A percentile compares a stretch with the other conserved stretches of the same genome.
Conservation (phyloP, 1,140 invertebrate genomes). For the Platyscapa corneri region DNA sequence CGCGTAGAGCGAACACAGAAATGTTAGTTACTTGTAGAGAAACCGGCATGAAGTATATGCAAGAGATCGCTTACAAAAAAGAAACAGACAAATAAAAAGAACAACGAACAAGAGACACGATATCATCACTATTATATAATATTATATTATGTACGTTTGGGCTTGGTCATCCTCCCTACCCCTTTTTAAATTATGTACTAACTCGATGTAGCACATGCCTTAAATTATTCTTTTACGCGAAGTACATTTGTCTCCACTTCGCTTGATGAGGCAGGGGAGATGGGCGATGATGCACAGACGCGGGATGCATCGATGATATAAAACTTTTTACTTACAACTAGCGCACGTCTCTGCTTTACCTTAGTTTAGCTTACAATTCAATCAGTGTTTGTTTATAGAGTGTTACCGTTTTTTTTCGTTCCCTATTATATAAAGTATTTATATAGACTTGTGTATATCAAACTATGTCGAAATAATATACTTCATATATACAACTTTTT, state of each 20-base stretch:
- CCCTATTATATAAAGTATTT: constrained; percentile 72
- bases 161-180: constrained; percentile 51
- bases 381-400: constrained; percentile 64
- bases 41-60: constrained; percentile 57
- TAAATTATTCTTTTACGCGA: constrained; percentile 54
- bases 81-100: constrained; percentile 60
- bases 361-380: constrained; percentile 57
- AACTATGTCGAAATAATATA: constrained; percentile 69
- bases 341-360: constrained; percentile 63
- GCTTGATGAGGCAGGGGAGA: constrained; percentile 55
- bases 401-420: constrained; percentile 64
- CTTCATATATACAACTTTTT: constrained; percentile 71
- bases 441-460: constrained; percentile 72
- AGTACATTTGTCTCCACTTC: constrained; percentile 41
- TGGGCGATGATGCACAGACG: constrained; percentile 63
- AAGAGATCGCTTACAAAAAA: constrained; percentile 69
- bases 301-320: constrained; percentile 72
- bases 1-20: constrained; percentile 52
- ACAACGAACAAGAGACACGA: constrained; percentile 57
- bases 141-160: constrained; percentile 54
- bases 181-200: constrained; percentile 50
- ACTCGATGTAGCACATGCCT: constrained; percentile 51
- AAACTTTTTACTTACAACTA: constrained; percentile 71
- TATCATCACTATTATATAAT: constrained; percentile 54
- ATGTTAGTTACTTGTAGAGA: constrained; percentile 42